Conservation (phyloP, 2,113 vertebrate genomes). For the Catharus bicknelli region DNA sequence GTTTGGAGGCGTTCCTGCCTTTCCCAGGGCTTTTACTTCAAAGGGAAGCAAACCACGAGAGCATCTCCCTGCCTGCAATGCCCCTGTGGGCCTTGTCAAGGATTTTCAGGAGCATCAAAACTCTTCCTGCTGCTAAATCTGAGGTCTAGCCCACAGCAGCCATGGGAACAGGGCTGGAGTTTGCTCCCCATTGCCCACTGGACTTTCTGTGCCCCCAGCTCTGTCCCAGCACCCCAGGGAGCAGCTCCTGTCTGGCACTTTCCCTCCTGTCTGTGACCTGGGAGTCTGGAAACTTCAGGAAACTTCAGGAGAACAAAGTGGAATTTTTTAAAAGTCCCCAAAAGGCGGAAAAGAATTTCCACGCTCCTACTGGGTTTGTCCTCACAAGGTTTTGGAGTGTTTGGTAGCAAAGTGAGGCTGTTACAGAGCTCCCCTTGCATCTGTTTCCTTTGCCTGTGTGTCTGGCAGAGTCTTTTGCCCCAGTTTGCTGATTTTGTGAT, state of each 20-base stretch:
- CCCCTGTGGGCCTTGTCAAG: not conserved
- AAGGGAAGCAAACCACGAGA: not conserved
- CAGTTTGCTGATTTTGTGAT: not conserved
- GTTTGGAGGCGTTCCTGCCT: not conserved
- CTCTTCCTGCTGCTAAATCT: not conserved
- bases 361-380: not conserved
- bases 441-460: slow-evolving; percentile 29
- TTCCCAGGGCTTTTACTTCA: not conserved
- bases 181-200: not conserved
- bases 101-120: not conserved
- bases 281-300: not conserved
- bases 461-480: not conserved
- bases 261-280: not conserved
- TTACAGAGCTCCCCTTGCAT: not conserved
- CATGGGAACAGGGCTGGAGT: not conserved
- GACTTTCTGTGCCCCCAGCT: not conserved
- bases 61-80: not conserved
- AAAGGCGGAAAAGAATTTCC: not conserved
- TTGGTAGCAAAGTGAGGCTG: not conserved
- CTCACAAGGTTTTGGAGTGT: not conserved
- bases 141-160: not conserved
- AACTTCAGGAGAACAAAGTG: not conserved
- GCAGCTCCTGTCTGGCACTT: not conserved
- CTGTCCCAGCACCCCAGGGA: not conserved
- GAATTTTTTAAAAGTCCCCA: not conserved